phyloP scores from a whole-genome alignment of 2,888 invertebrate species.

The Oscheius sp. region DNA sequence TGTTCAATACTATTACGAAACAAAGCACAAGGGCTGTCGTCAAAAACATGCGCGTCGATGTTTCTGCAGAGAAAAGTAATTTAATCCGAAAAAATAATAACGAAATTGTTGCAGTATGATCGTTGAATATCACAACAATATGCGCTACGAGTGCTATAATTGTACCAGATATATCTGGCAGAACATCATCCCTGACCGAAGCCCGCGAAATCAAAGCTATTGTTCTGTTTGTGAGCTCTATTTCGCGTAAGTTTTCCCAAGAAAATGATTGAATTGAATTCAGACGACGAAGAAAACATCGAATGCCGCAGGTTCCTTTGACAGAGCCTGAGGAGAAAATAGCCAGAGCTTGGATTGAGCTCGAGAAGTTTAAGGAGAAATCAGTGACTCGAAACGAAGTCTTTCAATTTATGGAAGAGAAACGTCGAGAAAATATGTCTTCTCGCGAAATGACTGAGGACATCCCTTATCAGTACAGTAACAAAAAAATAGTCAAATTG shows the following conservation, averaged over 20 bases:
- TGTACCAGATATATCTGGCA: slow-evolving; percentile 25
- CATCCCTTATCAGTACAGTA: background rate
- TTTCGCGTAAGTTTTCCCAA: slow-evolving; percentile 8
- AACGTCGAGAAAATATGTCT: background rate
- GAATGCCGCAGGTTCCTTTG: background rate
- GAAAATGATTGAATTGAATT: background rate
- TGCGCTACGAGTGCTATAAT: slow-evolving; percentile 27
- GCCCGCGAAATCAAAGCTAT: background rate
- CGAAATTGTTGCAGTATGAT: no score
- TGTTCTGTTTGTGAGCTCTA: slow-evolving; percentile 26
- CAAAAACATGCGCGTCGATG: slow-evolving; percentile 16
- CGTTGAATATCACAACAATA: background rate
- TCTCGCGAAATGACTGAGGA: background rate
- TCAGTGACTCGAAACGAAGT: slow-evolving; percentile 5
- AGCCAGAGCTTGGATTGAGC: background rate
- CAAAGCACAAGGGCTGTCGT: slow-evolving; percentile 26
- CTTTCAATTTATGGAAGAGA: slow-evolving; percentile 13
- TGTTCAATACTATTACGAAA: slow-evolving; percentile 29
- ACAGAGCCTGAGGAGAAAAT: slow-evolving; percentile 20
- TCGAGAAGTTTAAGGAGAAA: background rate
- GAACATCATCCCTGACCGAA: background rate
- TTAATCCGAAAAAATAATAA: background rate
- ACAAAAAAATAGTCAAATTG: background rate
- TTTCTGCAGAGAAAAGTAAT: slow-evolving; percentile 18
- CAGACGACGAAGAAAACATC: slow-evolving; percentile 5